Evolutionary conservation across 2,113 vertebrate species (phyloP).

Genomic region (Diadophis punctatus): DNA sequence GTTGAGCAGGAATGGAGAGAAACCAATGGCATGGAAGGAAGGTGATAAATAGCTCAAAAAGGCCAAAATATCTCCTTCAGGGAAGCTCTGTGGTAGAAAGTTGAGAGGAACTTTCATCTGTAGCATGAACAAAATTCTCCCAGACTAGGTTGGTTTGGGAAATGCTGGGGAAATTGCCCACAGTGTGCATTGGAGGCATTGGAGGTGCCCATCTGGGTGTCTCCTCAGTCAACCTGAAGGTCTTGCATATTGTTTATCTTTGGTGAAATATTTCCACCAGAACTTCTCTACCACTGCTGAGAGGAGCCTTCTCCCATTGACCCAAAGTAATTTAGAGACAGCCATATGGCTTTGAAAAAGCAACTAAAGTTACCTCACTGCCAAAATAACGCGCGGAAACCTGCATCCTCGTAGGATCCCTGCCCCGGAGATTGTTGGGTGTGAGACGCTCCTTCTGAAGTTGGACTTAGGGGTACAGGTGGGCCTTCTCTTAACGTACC

Average conservation of each 20-base stretch:
- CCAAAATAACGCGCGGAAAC: too few species aligned
- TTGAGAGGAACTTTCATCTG: neutral
- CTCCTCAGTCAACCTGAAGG: neutral
- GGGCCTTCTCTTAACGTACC: too few species aligned
- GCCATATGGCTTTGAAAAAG: neutral
- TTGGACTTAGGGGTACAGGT: too few species aligned
- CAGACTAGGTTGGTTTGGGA: neutral
- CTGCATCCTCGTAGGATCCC: too few species aligned
- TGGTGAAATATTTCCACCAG: neutral
- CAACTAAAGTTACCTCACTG: neutral
- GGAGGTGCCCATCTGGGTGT: neutral
- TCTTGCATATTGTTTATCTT: neutral
- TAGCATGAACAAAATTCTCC: neutral
- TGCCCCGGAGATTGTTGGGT: too few species aligned
- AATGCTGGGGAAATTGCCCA: neutral
- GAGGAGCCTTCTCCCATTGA: neutral
- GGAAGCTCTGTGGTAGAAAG: neutral
- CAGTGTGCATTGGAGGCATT: neutral
- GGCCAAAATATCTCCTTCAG: neutral
- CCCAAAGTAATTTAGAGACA: neutral
- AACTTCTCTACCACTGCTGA: neutral
- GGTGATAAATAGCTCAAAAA: neutral
- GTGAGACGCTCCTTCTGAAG: too few species aligned
- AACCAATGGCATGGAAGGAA: neutral
- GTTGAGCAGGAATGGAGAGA: neutral